Percentiles rank a stretch among this genome's conserved stretches.
These are phyloP conservation scores for Melanotaenia nigrans DNA, from an alignment of 2,797 vertebrate genomes.

Conservation along the genomic window DNA sequence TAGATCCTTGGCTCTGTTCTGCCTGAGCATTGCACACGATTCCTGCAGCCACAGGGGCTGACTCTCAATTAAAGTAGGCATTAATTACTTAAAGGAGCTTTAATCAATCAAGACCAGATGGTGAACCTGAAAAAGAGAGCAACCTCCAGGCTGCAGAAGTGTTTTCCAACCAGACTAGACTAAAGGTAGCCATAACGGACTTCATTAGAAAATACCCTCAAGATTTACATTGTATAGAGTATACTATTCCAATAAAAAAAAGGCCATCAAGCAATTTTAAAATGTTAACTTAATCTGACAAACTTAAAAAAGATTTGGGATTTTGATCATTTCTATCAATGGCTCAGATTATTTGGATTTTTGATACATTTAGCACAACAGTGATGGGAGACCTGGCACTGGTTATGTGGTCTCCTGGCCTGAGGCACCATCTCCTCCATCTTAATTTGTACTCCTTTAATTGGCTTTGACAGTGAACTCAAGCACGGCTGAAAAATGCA, in stretches of 20 bases:
- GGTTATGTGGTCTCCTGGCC: conserved; percentile 63
- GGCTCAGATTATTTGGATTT: conserved; percentile 39
- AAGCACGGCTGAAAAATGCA: conserved; percentile 72
- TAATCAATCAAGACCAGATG: conserved; percentile 84
- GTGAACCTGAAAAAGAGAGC: conserved; percentile 66
- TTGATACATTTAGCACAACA: conserved; percentile 43
- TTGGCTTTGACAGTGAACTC: conserved; percentile 77
- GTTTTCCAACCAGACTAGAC: conserved; percentile 37
- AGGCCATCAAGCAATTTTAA: conserved; percentile 2
- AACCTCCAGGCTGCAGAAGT: conserved; percentile 54
- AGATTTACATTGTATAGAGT: conserved; percentile 8
- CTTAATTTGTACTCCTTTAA: conserved; percentile 78
- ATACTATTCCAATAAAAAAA: conserved; percentile 6
- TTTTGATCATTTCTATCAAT: conserved; percentile 32
- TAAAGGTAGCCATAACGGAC: conserved; percentile 45
- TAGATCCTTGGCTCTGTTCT: conserved; percentile 65
- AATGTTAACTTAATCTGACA: background rate
- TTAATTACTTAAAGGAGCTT: conserved; percentile 83
- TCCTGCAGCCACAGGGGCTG: conserved; percentile 66
- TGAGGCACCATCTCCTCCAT: conserved; percentile 67
- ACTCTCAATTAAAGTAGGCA: conserved; percentile 81
- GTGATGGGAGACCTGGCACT: conserved; percentile 56
- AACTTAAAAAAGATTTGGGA: conserved; percentile 13
- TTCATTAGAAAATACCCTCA: conserved; percentile 25
- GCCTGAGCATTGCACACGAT: conserved; percentile 57